Evolutionary conservation across 1,140 invertebrate species (phyloP).

Genomic region (Dryas iulia): DNA sequence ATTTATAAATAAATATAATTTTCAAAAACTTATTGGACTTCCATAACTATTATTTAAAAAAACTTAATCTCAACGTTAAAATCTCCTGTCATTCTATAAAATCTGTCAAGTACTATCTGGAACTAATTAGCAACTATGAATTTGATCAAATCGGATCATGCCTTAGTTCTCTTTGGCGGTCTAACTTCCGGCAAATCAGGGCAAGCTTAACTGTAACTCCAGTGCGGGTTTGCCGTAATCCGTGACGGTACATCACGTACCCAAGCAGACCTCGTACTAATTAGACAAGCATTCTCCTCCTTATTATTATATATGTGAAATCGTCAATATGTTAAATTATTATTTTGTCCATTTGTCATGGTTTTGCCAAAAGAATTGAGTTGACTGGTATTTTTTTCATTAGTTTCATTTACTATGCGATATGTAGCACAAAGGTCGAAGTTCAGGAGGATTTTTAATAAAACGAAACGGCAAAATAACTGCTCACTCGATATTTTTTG

Average conservation of each 20-base stretch:
- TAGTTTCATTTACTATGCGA: too few species aligned
- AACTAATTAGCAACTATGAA: conserved; percentile 27
- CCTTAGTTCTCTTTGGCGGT: conserved; percentile 25
- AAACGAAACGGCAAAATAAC: too few species aligned
- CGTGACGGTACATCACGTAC: conserved; percentile 25
- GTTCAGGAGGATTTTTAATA: too few species aligned
- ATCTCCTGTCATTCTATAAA: background rate
- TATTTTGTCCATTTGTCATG: background rate
- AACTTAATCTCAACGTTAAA: too few species aligned
- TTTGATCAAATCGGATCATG: conserved; percentile 27
- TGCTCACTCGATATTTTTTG: too few species aligned
- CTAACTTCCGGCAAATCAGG: conserved; percentile 33
- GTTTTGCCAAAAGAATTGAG: background rate
- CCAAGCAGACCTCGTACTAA: conserved; percentile 20
- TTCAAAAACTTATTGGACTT: too few species aligned
- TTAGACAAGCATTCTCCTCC: conserved; percentile 9
- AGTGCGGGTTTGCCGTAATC: conserved; percentile 32
- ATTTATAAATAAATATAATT: too few species aligned
- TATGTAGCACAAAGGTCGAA: too few species aligned
- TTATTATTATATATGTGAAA: background rate
- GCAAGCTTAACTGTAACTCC: conserved; percentile 32
- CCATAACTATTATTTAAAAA: too few species aligned
- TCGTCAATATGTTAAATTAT: background rate
- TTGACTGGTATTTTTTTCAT: too few species aligned
- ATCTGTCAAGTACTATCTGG: background rate